These are phyloP conservation scores for Sisor rabdophorus DNA, from an alignment of 2,113 vertebrate genomes.

Conservation along the genomic window DNA sequence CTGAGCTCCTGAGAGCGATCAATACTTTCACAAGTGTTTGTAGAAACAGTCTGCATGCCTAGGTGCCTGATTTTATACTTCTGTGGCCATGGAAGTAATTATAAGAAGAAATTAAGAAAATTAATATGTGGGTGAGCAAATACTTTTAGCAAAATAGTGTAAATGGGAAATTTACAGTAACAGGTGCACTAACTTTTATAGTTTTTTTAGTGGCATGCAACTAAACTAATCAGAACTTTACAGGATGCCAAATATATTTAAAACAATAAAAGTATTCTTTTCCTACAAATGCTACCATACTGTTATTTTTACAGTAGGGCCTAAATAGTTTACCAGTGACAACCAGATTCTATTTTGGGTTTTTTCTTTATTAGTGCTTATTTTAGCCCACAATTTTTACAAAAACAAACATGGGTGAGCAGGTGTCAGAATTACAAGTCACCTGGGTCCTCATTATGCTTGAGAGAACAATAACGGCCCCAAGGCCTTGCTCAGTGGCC, in stretches of 20 bases:
- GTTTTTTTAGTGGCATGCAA: not conserved
- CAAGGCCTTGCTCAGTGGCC: too few relatives aligned
- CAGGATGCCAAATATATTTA: too few relatives aligned
- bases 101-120: too few relatives aligned
- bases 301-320: not conserved
- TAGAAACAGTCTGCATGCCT: too few relatives aligned
- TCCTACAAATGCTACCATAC: not conserved
- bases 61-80: too few relatives aligned
- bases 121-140: too few relatives aligned
- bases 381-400: constrained; percentile 18
- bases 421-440: constrained; percentile 42
- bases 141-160: too few relatives aligned
- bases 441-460: constrained; percentile 38
- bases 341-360: not conserved
- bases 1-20: too few relatives aligned
- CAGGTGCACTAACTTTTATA: not conserved
- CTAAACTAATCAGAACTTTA: not conserved
- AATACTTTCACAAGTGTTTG: too few relatives aligned
- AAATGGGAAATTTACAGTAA: too few relatives aligned
- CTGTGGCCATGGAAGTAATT: too few relatives aligned
- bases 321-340: not conserved
- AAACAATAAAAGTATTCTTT: not conserved
- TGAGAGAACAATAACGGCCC: constrained; percentile 26
- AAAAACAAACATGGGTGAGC: constrained; percentile 27
- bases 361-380: constrained; percentile 1